Conservation (phyloP, 2,888 invertebrate species). For the Tholera decimalis region DNA sequence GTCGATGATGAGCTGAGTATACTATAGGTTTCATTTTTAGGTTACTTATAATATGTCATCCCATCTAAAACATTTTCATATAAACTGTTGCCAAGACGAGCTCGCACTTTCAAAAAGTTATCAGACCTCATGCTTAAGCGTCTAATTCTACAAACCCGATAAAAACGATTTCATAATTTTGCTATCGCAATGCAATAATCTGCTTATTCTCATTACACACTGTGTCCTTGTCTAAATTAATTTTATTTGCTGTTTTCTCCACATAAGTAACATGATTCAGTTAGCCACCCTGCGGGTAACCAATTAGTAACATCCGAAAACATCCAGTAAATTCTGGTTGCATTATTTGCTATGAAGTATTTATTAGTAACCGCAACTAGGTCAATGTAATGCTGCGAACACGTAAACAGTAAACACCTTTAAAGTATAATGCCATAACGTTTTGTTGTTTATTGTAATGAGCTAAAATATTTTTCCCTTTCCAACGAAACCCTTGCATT, state of each 20-base stretch:
- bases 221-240: neutral
- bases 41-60: constrained; percentile 1
- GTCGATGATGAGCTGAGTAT: neutral
- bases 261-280: constrained; percentile 26
- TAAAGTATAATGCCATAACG: constrained; percentile 21
- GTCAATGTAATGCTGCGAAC: constrained; percentile 40
- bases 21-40: constrained; percentile 5
- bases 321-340: constrained; percentile 8
- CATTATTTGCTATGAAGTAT: constrained; percentile 40
- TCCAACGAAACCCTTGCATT: constrained; percentile 6
- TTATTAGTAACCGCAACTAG: constrained; percentile 43
- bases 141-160: too few relatives aligned
- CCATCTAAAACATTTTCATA: too few relatives aligned
- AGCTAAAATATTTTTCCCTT: constrained; percentile 10
- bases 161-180: too few relatives aligned
- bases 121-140: too few relatives aligned
- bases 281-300: constrained; percentile 31
- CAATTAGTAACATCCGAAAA: constrained; percentile 37
- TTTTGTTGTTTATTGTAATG: constrained; percentile 36
- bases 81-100: too few relatives aligned
- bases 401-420: constrained; percentile 45
- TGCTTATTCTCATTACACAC: neutral
- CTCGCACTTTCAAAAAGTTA: too few relatives aligned
- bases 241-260: neutral
- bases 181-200: too few relatives aligned